Conservation (phyloP, 2,888 invertebrate genomes). For the Cosmia trapezina region DNA sequence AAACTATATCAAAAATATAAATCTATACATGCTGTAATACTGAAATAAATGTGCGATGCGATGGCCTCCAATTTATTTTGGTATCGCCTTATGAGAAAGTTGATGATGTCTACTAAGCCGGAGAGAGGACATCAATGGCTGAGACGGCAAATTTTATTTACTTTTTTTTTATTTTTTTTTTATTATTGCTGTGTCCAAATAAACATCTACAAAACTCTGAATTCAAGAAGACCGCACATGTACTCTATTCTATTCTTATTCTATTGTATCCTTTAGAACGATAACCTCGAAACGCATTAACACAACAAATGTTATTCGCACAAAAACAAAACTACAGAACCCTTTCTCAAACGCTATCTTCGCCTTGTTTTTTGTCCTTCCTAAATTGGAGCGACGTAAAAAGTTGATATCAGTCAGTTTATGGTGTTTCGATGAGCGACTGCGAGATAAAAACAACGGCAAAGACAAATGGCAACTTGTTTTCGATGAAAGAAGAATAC, state of each 20-base stretch:
- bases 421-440: slow-evolving; percentile 69
- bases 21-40: too few species aligned
- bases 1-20: too few species aligned
- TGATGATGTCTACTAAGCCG: not conserved
- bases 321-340: slow-evolving; percentile 35
- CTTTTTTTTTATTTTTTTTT: too few species aligned
- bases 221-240: not conserved
- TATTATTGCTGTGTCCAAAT: not conserved
- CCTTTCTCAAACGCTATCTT: slow-evolving; percentile 33
- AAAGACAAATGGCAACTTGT: slow-evolving; percentile 65
- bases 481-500: slow-evolving; percentile 57
- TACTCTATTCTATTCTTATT: too few species aligned
- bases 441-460: slow-evolving; percentile 67
- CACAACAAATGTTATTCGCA: not conserved
- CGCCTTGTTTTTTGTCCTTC: slow-evolving; percentile 65
- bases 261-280: accelerated
- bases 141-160: too few species aligned
- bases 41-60: too few species aligned
- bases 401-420: slow-evolving; percentile 67
- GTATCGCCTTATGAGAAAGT: too few species aligned
- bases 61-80: too few species aligned
- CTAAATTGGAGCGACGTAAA: slow-evolving; percentile 69
- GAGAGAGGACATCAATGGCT: not conserved
- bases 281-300: not conserved
- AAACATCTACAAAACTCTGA: not conserved